phyloP scores from a whole-genome alignment of 1,140 invertebrate genomes.

The Monochamus saltuarius region DNA sequence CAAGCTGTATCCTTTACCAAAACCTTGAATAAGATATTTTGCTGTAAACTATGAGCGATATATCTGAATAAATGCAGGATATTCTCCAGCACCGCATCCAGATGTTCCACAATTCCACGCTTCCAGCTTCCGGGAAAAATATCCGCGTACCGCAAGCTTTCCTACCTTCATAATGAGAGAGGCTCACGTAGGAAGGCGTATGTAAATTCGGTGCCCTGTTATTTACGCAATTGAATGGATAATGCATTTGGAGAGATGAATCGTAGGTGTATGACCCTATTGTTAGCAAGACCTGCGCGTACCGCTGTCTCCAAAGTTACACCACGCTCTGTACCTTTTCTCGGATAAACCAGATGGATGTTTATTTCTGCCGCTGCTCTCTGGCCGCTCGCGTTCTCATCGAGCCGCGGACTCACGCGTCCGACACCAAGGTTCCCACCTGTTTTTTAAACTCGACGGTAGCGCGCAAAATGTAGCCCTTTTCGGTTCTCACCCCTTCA shows the following conservation, averaged over 20 bases:
- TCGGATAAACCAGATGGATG: constrained; percentile 7
- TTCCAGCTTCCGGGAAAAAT: background rate
- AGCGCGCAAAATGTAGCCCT: background rate
- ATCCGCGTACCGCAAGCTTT: background rate
- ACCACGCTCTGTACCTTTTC: constrained; percentile 3
- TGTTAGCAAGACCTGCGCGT: constrained; percentile 20
- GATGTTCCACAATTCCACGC: background rate
- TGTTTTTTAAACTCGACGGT: background rate
- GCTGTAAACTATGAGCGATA: background rate
- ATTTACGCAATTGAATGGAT: constrained; percentile 39
- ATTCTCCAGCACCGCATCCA: background rate
- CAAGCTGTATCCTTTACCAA: no score
- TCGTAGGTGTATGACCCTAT: constrained; percentile 38
- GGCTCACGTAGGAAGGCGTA: constrained; percentile 33
- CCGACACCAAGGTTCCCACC: background rate
- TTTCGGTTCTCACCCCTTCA: background rate
- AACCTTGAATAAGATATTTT: no score
- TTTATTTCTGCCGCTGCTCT: constrained; percentile 1
- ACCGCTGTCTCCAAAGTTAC: constrained; percentile 7
- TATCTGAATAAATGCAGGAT: background rate
- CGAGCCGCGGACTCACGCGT: background rate
- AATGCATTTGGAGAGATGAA: constrained; percentile 30
- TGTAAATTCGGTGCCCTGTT: constrained; percentile 36
- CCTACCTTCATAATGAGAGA: background rate
- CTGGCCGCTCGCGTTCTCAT: background rate